A percentile compares a stretch with the other conserved stretches of the same genome.
These are phyloP conservation scores for Tryphoninae sp. DNA, from an alignment of 2,888 invertebrate genomes.

Conservation along the genomic window DNA sequence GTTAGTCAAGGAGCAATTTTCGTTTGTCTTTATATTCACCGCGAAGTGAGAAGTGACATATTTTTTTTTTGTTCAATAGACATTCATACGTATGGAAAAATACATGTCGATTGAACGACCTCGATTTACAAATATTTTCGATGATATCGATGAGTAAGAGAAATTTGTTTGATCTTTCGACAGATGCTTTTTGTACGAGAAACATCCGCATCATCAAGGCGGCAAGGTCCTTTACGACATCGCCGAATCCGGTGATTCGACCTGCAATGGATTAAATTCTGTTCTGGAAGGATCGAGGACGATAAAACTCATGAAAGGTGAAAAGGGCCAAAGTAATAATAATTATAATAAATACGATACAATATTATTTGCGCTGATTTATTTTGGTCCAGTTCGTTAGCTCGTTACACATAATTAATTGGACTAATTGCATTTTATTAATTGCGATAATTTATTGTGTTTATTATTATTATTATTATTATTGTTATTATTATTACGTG, in stretches of 20 bases:
- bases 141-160: too few species aligned
- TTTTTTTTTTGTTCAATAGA: background rate
- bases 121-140: too few species aligned
- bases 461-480: constrained; percentile 40
- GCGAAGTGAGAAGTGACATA: constrained; percentile 4
- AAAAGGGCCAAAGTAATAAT: constrained; percentile 58
- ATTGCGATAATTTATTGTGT: constrained; percentile 5
- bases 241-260: constrained; percentile 91
- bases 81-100: too few species aligned
- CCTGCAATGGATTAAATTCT: constrained; percentile 89
- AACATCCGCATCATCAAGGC: constrained; percentile 78
- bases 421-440: too few species aligned
- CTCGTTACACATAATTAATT: too few species aligned
- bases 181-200: constrained; percentile 91
- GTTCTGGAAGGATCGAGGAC: constrained; percentile 90
- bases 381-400: too few species aligned
- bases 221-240: constrained; percentile 85
- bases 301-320: constrained; percentile 90
- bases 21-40: constrained; percentile 13
- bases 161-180: constrained; percentile 60
- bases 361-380: too few species aligned
- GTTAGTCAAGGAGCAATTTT: constrained; percentile 44
- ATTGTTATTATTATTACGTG: background rate
- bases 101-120: too few species aligned
- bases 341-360: too few species aligned